Evolutionary conservation across 2,113 vertebrate species (phyloP), one percentile per base, ranked within the genome.

Genomic region (Seriola rivoliana): DNA sequence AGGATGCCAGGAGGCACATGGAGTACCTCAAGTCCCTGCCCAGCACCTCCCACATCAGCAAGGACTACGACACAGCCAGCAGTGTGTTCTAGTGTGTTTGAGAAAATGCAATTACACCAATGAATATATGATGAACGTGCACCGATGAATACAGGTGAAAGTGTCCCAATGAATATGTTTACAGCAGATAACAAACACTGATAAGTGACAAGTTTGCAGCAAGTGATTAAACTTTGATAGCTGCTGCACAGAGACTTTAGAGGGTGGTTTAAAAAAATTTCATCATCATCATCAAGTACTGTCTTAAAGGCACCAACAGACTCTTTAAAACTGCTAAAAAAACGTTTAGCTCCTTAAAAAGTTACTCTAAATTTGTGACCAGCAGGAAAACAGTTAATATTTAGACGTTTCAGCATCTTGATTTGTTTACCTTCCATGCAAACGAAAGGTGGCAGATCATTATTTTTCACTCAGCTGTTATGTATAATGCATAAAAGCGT

Each of bases 1-100:
- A 97, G 71, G 96, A 96, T 0, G 86, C 96, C 75, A 88, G 95
- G 83, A 91, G 94, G 79, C 97, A 96, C n/a, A 87, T 96, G 86
- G 95, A 96, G 71, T 94, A 95, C 89, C 95, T 96, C 21, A 96
- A 94, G 90, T 89, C 97, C 0, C 89, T 96, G 86, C 96, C 96
- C 0, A 95, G 95, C 44, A 84, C 85, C 9, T 81, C 91, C 9
- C 95, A 94, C 1, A 74, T 85, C 63, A 88, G 85, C 3, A 94
- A 95, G 71, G 97, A 96, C 65, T 94, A 91, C 13, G 90, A 93
- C 85, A 92, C 91, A 3, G 89, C 93, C 74, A 97, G 95, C 85
- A 96, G 95, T 0, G 80, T 94, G 73, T 91, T 96, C 66, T 96
- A 0, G 66, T 40, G 6, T 36, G 44, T 68, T 12, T 11, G 23